Conservation (phyloP, 1,140 invertebrate species). For the Gryon sp. region DNA sequence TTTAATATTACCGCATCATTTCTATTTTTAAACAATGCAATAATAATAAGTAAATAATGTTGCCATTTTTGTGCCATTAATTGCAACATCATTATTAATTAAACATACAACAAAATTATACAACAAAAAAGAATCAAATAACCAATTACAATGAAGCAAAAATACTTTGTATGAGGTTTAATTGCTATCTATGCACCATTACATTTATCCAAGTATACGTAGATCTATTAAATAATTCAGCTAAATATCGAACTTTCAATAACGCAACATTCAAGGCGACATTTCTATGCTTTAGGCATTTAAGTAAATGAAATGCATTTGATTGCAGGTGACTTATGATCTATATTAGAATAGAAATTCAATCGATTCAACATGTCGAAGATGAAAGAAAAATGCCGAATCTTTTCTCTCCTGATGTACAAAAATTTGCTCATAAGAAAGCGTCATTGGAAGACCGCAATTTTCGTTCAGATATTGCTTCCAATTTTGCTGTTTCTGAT, state of each 20-base stretch:
- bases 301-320: conserved; percentile 22
- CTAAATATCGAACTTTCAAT: conserved; percentile 52
- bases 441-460: conserved; percentile 70
- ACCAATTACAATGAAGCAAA: too few relatives aligned
- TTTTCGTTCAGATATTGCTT: conserved; percentile 72
- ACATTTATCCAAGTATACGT: conserved; percentile 2
- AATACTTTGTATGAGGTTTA: too few relatives aligned
- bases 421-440: conserved; percentile 73
- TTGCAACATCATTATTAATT: too few relatives aligned
- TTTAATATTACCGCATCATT: too few relatives aligned
- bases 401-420: conserved; percentile 70
- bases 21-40: too few relatives aligned
- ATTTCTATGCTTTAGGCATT: conserved; percentile 47
- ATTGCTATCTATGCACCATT: too few relatives aligned
- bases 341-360: conserved; percentile 10
- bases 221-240: conserved; percentile 47
- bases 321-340: conserved; percentile 44
- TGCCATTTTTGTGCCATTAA: too few relatives aligned
- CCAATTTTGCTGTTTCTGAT: conserved; percentile 72
- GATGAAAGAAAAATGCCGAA: conserved; percentile 58
- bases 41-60: too few relatives aligned
- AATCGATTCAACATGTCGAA: conserved; percentile 31
- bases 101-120: too few relatives aligned
- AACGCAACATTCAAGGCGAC: conserved; percentile 58
- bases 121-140: too few relatives aligned